Base-by-base conservation (phyloP, 1,140 invertebrate species). In the Spodoptera frugiperda region DNA sequence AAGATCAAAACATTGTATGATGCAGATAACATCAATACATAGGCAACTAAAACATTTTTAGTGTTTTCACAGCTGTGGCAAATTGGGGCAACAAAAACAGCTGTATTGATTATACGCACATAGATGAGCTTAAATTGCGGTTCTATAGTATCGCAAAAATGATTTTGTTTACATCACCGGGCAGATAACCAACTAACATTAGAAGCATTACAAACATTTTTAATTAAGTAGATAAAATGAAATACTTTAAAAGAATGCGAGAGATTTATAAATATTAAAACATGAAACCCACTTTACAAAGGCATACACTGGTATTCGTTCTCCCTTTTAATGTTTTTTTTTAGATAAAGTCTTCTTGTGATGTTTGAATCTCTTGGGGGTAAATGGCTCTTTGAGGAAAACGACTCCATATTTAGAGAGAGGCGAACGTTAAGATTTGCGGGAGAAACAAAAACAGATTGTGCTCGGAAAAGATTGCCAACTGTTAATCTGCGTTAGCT, bases 351-450 rank as follows among this genome's bases (percentile, higher is more conserved):
- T 51, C 39, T 68, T 68, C 15, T 57, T 48, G 51, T 59, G 63
- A 49, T 68, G 71, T 80, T 80, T 54, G 63, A 79, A 76, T 67
- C 73, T 76, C 67, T 83, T 68, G 79, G 77, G 83, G 79, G 81
- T 81, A 84, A 85, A 84, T 75, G 79, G 81, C 77, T 79, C 79
- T 84, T 86, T 84, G 74, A 87, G 84, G 83, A 86, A 84, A 88
- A 90, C 78, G 65, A 51, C 82, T 85, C 70, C 79, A 87, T 85
- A 78, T 83, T 86, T 84, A 80, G 75, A 72, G 59, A 77, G 77
- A 71, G 46, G 59, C 71, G 54, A 21, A 48, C 30, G 44, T 65
- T 49, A 71, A 14, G 68, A 15, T 55, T 54, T 46, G 49, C 49
- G 39, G 53, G 71, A 77, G 33, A 79, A 76, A 61, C 44, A 48